Base-by-base conservation (phyloP, 2,113 vertebrate genomes). In the Chaetura pelagica region DNA sequence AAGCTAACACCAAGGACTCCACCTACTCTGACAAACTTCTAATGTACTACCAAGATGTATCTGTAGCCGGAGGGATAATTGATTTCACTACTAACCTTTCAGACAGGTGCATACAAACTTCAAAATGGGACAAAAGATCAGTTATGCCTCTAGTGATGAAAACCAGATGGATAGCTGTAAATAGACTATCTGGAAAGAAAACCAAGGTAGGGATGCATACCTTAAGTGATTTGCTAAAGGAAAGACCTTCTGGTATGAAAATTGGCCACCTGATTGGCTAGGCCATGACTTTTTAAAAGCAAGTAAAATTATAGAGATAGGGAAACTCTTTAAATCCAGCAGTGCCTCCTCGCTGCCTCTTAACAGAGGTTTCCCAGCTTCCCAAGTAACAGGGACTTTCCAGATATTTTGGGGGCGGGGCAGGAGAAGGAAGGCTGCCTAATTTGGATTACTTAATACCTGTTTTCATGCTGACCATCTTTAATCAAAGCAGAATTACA, bases 81-180 rank as follows among this genome's bases (percentile, higher is more conserved):
- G 73, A 79, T 90, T 75, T 94, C 76, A 63, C 46, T 54, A 59
- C 27, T 57, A 89, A 82, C 87, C 80, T 64, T n/a, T 27, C 78
- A 84, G 76, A 87, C 73, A 94, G 82, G 76, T 84, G n/a, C 74
- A 73, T 16, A 57, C 51, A 61, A 90, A 83, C 57, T 94, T 76
- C 16, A 79, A 19, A 95, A 81, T 32, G n/a, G 87, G 61, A 81
- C 40, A 78, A 74, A 67, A 63, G 85, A 93, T 84, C 79, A 93
- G 63, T 88, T 74, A 81, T 24, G 49, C 76, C 40, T 54, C 63
- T 34, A 61, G 38, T 58, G 90, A 94, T 46, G 73, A 77, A 81
- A 81, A 81, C 77, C 52, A 75, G 52, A 63, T 34, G 17, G 76
- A n/a, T 8, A 91, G 38, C 59, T 93, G 77, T 42, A 78, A 87